Evolutionary conservation across 2,888 invertebrate species (phyloP).

Genomic region (Thysanoteuthis rhombus): DNA sequence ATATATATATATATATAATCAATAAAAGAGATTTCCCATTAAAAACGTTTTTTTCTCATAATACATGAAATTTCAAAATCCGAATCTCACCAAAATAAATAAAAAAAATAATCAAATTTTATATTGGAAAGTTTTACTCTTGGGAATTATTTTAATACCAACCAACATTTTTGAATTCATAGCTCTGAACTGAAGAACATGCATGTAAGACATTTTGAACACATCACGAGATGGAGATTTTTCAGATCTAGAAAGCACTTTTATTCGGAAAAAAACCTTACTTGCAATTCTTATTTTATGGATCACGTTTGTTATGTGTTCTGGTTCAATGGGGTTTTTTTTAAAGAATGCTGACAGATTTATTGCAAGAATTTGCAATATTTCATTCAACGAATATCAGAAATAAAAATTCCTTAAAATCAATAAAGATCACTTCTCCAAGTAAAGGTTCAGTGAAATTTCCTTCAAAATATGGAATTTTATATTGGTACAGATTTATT

Average conservation of each 20-base stretch:
- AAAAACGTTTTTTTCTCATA: not conserved
- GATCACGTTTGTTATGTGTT: not conserved
- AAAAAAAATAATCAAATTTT: not conserved
- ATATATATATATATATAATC: not conserved
- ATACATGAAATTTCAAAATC: not conserved
- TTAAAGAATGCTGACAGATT: conserved; percentile 1
- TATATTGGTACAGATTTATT: not conserved
- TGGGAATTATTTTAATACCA: not conserved
- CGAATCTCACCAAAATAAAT: too few relatives aligned
- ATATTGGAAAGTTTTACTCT: not conserved
- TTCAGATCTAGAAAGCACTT: not conserved
- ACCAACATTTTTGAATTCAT: not conserved
- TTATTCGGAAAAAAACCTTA: not conserved
- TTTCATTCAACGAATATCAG: not conserved
- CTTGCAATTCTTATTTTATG: not conserved
- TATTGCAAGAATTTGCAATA: not conserved
- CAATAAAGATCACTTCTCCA: not conserved
- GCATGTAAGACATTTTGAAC: not conserved
- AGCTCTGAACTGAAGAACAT: not conserved
- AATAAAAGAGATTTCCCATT: not conserved
- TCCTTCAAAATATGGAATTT: not conserved
- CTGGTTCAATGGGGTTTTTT: not conserved
- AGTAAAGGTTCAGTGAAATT: not conserved
- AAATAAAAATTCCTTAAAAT: not conserved
- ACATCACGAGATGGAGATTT: not conserved